Percentiles rank a stretch among this genome's conserved stretches.
These are phyloP conservation scores for Numenius arquata DNA, from an alignment of 2,113 vertebrate genomes.

Conservation along the genomic window DNA sequence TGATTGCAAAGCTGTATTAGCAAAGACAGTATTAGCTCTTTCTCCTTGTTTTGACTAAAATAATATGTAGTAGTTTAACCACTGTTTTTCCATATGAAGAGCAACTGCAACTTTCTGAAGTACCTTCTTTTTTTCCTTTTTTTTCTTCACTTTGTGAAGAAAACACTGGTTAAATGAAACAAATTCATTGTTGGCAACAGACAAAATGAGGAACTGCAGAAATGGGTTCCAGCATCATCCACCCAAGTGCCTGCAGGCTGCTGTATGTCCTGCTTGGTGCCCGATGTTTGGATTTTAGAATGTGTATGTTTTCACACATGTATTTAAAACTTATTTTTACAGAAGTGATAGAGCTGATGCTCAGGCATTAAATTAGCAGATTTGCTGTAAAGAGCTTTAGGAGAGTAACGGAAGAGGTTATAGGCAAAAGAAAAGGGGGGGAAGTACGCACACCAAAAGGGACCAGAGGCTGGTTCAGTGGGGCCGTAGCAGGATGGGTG, in stretches of 20 bases:
- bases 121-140: background rate
- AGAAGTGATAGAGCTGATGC: too few relatives aligned
- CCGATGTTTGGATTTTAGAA: background rate
- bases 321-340: background rate
- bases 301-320: background rate
- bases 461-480: too few relatives aligned
- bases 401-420: too few relatives aligned
- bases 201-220: background rate
- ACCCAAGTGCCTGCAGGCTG: background rate
- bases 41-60: background rate
- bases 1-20: background rate
- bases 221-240: background rate
- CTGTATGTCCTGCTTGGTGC: background rate
- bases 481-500: background rate
- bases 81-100: background rate
- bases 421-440: too few relatives aligned
- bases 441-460: accelerated
- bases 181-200: background rate
- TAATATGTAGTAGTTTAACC: background rate
- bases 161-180: background rate
- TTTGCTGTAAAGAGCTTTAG: background rate
- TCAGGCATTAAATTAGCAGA: background rate
- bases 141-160: background rate
- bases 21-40: background rate
- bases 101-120: background rate